phyloP scores from a whole-genome alignment of 1,140 invertebrate species.

The Dendroctonus valens region DNA sequence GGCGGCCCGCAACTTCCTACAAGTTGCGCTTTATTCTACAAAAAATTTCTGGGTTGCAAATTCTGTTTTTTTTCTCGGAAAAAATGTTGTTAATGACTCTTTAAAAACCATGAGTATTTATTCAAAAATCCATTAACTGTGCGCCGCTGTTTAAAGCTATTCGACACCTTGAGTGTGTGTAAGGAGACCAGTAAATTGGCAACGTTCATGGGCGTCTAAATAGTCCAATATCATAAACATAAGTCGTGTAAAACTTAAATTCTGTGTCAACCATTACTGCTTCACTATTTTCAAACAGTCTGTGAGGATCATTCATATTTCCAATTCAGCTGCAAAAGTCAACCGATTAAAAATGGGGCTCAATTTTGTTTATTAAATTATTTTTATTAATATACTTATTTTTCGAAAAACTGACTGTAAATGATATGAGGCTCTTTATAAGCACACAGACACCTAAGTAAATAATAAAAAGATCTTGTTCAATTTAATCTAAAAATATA shows the following conservation, averaged over 20 bases:
- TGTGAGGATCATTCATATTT: too few species aligned
- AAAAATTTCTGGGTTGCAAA: too few species aligned
- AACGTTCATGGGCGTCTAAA: conserved; percentile 20
- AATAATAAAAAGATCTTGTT: conserved; percentile 14
- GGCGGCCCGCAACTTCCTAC: too few species aligned
- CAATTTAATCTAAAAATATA: conserved; percentile 8
- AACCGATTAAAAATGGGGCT: too few species aligned
- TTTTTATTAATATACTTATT: background rate
- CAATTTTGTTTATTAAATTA: background rate
- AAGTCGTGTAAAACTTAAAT: conserved; percentile 3
- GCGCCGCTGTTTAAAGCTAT: conserved; percentile 13
- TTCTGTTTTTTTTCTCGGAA: too few species aligned
- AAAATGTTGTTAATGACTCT: too few species aligned
- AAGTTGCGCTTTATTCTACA: too few species aligned
- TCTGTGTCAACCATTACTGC: background rate
- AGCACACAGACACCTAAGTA: conserved; percentile 6
- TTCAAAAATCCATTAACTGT: background rate
- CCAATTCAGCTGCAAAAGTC: too few species aligned
- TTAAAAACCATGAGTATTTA: background rate
- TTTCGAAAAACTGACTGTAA: background rate
- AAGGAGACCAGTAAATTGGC: conserved; percentile 18
- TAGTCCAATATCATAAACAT: conserved; percentile 15
- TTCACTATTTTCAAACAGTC: too few species aligned
- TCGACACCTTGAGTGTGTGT: conserved; percentile 20
- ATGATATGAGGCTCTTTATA: conserved; percentile 1